Evolutionary conservation across 2,113 vertebrate species (phyloP).

Genomic region (Hippocampus zosterae): DNA sequence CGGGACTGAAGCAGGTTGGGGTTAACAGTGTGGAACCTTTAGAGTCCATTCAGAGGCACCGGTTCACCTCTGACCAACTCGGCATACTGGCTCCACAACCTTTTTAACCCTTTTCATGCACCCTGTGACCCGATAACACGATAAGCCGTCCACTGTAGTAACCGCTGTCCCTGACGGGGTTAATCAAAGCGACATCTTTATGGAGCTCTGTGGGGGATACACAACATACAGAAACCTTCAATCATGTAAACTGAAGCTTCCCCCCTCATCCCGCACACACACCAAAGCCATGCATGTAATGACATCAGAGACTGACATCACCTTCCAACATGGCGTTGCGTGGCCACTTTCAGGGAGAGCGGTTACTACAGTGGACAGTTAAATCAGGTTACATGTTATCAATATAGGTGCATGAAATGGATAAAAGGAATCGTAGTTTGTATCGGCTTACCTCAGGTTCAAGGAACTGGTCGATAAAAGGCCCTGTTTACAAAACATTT

Average conservation of each 20-base stretch:
- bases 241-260: not conserved
- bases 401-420: not conserved
- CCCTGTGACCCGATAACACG: too few species aligned
- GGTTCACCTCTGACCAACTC: too few species aligned
- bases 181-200: not conserved
- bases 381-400: too few species aligned
- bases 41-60: too few species aligned
- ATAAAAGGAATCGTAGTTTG: not conserved
- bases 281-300: not conserved
- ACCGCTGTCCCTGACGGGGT: too few species aligned
- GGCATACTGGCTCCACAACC: too few species aligned
- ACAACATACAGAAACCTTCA: not conserved
- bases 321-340: not conserved
- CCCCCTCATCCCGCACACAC: not conserved
- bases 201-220: not conserved
- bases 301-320: constrained; percentile 4
- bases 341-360: not conserved
- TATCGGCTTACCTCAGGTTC: not conserved
- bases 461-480: not conserved
- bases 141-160: too few species aligned
- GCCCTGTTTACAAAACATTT: not conserved
- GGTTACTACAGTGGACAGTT: too few species aligned
- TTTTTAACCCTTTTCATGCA: too few species aligned
- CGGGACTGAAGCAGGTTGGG: not conserved
- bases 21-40: not conserved